Conservation (phyloP, 2,113 vertebrate species). For the Alectura lathami region DNA sequence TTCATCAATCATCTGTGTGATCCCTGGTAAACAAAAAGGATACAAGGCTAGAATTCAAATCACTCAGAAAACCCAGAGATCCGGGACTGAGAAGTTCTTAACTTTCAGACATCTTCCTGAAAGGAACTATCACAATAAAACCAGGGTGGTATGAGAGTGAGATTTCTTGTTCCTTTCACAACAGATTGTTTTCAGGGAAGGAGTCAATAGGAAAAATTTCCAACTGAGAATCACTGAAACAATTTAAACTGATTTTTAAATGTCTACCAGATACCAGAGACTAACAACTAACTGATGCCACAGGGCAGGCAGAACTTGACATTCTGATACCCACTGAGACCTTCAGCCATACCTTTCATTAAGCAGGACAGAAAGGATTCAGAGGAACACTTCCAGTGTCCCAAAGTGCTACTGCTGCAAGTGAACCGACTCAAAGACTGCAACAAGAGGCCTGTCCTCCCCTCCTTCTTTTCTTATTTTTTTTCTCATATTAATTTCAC, state of each 20-base stretch:
- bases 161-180: neutral
- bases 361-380: neutral
- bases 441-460: neutral
- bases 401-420: neutral
- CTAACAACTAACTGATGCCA: neutral
- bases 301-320: fast-evolving
- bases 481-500: neutral
- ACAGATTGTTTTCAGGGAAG: neutral
- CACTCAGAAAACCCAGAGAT: neutral
- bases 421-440: neutral
- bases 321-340: neutral
- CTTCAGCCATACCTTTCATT: neutral
- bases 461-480: neutral
- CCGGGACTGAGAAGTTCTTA: neutral
- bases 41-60: neutral
- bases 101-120: neutral
- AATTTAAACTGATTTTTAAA: no score
- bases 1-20: neutral
- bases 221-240: neutral
- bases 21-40: neutral
- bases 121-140: neutral
- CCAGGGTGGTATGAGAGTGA: neutral
- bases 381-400: neutral
- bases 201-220: neutral
- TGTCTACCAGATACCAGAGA: neutral